Base-by-base conservation (phyloP, 2,797 vertebrate species). In the Sebastes baramenuke region DNA sequence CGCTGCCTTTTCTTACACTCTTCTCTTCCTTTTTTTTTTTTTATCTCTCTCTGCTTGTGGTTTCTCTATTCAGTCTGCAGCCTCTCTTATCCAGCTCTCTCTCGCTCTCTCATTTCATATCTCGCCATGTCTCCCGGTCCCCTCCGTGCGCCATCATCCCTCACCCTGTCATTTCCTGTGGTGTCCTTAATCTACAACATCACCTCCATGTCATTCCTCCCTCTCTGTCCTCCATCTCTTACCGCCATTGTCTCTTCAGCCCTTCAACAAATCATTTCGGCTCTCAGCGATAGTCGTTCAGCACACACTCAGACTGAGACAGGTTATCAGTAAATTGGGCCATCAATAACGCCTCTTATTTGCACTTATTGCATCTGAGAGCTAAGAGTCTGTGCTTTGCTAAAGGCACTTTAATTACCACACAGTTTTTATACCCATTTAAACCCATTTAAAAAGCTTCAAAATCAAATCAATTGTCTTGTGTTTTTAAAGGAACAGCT, bases 151-250 rank as follows among this genome's bases (percentile, higher is more conserved):
- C 72, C 67, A 69, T 75, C 87, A 82, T 89, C 72, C 67, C 16
- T 83, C 89, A 81, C 64, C 71, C 72, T 88, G 84, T 88, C 86
- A 84, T 84, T 84, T 90, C 88, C 85, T 77, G 79, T 69, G 11
- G 61, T 67, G 52, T 71, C 54, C 16, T n/a, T 84, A 72, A 89
- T 87, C 84, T 81, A 60, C 85, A 80, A 77, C 80, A 11, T 42
- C 71, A 52, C 72, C 75, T 80, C 7, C 3, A 24, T 25, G 36
- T 77, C 82, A 61, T 27, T 52, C 70, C 74, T 58, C 73, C 68
- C 55, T 80, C 67, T 65, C 52, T n/a, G 38, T 27, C 62, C 74
- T 72, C 66, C 67, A 34, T 71, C 49, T 80, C 42, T 72, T 32
- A 11, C 42, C 8, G 61, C 36, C 76, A 46, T 77, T 60, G 65